Conservation (phyloP, 2,113 vertebrate species). For the Trogon surrucura region DNA sequence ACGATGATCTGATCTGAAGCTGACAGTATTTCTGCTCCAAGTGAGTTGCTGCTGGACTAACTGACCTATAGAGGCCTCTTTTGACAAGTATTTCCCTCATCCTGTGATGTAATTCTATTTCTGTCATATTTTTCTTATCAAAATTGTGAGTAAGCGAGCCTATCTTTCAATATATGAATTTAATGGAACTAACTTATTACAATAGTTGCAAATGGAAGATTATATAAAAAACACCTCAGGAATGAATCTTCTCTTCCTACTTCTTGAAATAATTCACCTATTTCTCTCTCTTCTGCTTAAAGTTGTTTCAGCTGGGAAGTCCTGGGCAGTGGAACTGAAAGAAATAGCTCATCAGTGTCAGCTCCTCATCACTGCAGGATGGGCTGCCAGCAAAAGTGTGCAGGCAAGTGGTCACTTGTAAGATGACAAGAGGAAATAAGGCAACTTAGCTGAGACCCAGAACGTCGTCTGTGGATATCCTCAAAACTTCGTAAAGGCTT, state of each 20-base stretch:
- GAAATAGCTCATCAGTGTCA: not conserved
- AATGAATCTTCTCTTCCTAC: not conserved
- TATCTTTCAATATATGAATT: not conserved
- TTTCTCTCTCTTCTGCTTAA: not conserved
- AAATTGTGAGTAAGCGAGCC: not conserved
- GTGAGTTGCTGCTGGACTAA: not conserved
- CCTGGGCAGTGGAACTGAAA: not conserved
- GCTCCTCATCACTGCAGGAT: not conserved
- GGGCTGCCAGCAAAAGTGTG: not conserved
- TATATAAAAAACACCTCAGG: not conserved
- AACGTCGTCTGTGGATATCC: not conserved
- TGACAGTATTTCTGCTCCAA: not conserved
- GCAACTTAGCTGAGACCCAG: not conserved
- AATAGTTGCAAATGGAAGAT: not conserved
- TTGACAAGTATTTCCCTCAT: not conserved
- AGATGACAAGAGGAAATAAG: conserved; percentile 2
- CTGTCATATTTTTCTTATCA: not conserved
- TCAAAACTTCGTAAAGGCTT: not conserved
- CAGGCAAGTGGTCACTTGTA: not conserved
- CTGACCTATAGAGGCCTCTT: not conserved
- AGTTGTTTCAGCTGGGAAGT: not conserved
- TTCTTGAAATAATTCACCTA: not conserved
- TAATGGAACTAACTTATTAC: not conserved
- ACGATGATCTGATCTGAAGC: not conserved
- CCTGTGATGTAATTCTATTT: not conserved